These are phyloP conservation scores for Eupithecia pulchellata DNA, from an alignment of 2,888 invertebrate genomes.

Conservation along the genomic window DNA sequence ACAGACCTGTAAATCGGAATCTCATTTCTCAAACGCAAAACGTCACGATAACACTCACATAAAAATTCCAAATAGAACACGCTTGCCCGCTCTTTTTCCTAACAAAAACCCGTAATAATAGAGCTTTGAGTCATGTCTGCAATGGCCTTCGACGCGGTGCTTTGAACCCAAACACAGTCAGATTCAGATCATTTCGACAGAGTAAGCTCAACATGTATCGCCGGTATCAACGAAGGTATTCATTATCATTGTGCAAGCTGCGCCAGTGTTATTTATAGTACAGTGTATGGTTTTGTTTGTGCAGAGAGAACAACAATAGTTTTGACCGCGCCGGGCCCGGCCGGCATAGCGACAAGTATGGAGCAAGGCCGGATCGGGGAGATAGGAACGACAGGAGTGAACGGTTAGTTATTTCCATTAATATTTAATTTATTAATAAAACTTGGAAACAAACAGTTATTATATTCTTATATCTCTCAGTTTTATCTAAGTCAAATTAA, in stretches of 20 bases:
- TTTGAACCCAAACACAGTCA: conserved; percentile 65
- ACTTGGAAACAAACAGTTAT: too few species aligned
- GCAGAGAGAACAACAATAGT: conserved; percentile 71
- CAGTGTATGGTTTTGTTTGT: conserved; percentile 20
- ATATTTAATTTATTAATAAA: background rate
- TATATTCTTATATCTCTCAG: too few species aligned
- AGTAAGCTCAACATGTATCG: conserved; percentile 62
- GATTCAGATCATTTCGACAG: conserved; percentile 45
- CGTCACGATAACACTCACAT: conserved; percentile 33
- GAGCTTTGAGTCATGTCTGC: conserved; percentile 69
- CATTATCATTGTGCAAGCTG: conserved; percentile 10
- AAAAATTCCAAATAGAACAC: conserved; percentile 42
- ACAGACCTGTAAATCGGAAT: background rate
- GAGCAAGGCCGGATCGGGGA: conserved; percentile 55
- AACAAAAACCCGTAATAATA: conserved; percentile 70
- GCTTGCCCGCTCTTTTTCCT: conserved; percentile 55
- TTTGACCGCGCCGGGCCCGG: conserved; percentile 76
- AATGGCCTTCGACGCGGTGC: conserved; percentile 73
- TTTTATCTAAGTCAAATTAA: too few species aligned
- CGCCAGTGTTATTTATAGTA: conserved; percentile 10
- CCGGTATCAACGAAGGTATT: conserved; percentile 56
- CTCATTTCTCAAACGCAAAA: background rate
- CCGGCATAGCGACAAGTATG: conserved; percentile 74
- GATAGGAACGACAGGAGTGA: conserved; percentile 55
- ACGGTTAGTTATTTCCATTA: conserved; percentile 49